phyloP scores from a whole-genome alignment of 2,113 vertebrate genomes.

The Gymnorhina tibicen region DNA sequence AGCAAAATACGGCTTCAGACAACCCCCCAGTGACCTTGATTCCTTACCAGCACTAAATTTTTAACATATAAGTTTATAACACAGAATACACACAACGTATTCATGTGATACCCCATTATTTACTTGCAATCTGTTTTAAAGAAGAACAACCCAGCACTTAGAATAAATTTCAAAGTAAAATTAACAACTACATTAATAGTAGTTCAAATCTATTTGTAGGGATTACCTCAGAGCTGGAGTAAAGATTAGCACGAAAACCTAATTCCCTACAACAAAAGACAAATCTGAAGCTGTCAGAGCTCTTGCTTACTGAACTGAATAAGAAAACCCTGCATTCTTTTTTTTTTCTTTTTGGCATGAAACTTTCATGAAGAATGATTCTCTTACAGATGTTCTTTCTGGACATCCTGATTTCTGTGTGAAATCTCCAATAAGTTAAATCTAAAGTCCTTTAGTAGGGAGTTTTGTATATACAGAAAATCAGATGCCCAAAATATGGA shows the following conservation, averaged over 20 bases:
- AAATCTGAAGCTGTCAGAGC: not conserved
- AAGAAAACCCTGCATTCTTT: not conserved
- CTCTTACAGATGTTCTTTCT: not conserved
- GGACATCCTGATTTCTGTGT: not conserved
- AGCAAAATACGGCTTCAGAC: not conserved
- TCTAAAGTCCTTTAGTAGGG: not conserved
- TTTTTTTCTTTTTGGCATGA: not conserved
- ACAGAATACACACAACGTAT: not conserved
- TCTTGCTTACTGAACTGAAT: not conserved
- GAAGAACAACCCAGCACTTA: not conserved
- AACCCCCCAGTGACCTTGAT: not conserved
- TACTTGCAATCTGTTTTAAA: not conserved
- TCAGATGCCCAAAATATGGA: not conserved
- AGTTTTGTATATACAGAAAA: not conserved
- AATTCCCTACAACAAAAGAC: not conserved
- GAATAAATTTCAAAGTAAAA: not conserved
- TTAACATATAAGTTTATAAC: not conserved
- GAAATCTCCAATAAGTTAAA: not conserved
- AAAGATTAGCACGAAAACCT: constrained; percentile 17
- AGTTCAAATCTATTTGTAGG: not conserved
- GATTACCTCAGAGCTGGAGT: not conserved
- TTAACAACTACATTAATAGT: not conserved
- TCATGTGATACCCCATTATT: not conserved
- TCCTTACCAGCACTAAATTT: not conserved
- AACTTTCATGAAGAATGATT: not conserved